Conservation (phyloP, 35 echinoderm and acorn worm genomes). For the Apostichopus californicus region DNA sequence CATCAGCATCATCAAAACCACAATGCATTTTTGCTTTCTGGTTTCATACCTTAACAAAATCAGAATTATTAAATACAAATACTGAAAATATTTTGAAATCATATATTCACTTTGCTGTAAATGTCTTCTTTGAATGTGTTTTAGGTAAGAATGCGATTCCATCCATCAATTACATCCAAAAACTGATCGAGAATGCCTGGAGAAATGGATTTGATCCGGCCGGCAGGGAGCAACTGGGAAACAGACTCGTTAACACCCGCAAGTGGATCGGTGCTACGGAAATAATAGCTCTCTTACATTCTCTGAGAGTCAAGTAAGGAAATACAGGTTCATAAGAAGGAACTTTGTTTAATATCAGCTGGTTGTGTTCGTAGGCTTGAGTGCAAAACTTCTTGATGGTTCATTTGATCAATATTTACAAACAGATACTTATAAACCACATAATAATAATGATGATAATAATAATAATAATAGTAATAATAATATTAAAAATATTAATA, state of each 20-base stretch:
- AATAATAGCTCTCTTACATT: conserved; percentile 76
- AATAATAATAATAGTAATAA: no score
- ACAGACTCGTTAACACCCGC: conserved; percentile 72
- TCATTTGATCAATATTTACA: no score
- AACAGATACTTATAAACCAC: no score
- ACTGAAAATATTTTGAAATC: background rate
- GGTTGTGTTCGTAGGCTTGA: no score
- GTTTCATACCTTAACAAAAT: no score
- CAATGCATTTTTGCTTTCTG: no score
- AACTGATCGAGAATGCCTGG: conserved; percentile 90
- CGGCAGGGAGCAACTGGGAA: conserved; percentile 79
- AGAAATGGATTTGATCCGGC: conserved; percentile 82
- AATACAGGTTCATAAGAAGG: no score
- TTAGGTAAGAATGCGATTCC: conserved; percentile 84
- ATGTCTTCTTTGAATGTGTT: background rate
- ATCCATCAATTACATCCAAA: conserved; percentile 81
- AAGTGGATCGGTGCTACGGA: conserved; percentile 99
- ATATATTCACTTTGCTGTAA: background rate
- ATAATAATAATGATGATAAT: no score
- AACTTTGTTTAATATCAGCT: no score
- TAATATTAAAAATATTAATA: no score
- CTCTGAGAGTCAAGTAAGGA: conserved; percentile 83
- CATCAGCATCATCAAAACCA: no score
- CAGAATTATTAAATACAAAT: background rate
- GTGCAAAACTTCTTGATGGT: no score